Evolutionary conservation across 1,140 invertebrate species (phyloP), one percentile per base, ranked within the genome.

Genomic region (Pseudomyrmex pallidus): DNA sequence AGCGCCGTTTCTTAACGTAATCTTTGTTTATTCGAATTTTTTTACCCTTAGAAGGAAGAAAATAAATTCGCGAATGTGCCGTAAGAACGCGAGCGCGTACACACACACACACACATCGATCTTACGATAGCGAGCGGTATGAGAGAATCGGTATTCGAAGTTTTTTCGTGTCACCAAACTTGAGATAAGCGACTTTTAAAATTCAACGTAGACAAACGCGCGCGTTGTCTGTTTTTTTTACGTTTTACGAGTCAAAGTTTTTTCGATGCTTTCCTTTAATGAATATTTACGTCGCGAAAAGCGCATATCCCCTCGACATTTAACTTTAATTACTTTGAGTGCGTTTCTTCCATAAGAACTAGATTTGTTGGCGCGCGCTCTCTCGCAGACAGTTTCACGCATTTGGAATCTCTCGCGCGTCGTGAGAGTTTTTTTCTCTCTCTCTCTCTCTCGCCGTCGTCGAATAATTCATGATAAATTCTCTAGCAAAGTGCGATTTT

Each of bases 381-480:
- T 48, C 78, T 86, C 15, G 77, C 56, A 70, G 57, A 87, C 77
- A 57, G 82, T 86, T 87, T 82, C 85, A 68, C 59, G 68, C 77
- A 59, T 66, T 77, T 78, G 56, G 61, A 80, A 70, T n/a, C 67
- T 63, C 25, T 3, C 25, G 25, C 35, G 35, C 35, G 70, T 63
- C 46, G 48, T 64, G 52, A 15, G 59, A 10, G 59, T 82, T 68
- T 72, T 63, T 44, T 61, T 44, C 50, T 7, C 25, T 35, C 35
- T 35, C 35, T 5, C 35, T 5, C 35, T n/a, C n/a, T n/a, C n/a
- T n/a, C n/a, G n/a, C n/a, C 35, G 35, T 35, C 35, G 20, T 86
- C 52, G 12, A 66, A 86, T 86, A 61, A 85, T 86, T 86, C 59
- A 80, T 70, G 35, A 35, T 35, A 35, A 35, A 35, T 35, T 35